Base-by-base conservation (phyloP, 2,888 invertebrate genomes). In the Thecophora atra region DNA sequence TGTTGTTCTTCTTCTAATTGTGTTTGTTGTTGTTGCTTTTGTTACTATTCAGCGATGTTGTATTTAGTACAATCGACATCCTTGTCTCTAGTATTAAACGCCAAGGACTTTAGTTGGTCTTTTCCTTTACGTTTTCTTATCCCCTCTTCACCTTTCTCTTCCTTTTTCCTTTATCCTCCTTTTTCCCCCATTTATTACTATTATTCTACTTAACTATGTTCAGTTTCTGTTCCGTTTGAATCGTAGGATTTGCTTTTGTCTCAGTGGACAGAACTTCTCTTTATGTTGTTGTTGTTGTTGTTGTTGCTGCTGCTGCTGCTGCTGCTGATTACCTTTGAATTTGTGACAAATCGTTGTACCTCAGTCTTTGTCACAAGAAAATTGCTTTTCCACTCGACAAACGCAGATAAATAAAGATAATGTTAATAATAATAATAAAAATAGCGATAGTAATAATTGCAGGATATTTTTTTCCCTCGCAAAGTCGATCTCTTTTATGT, bases 311-410 rank as follows among this genome's bases (percentile, higher is more conserved):
- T 37, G 37, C 37, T 37, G 37, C 37, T 37, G 37, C 37, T 37
- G 37, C 37, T 2, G 7, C 7, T 37, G 37, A 37, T 37, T 37
- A 37, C 37, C 37, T 37, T 37, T 71, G 70, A 51, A 51, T 67
- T 71, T 73, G 52, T 73, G 74, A 76, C 74, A 76, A 76, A 76
- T 76, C 62, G 73, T 69, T 71, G 72, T 72, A 63, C 54, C 72
- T 72, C 65, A 64, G 72, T 71, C 74, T 73, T 73, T 73, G 73
- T 71, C 70, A 63, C 52, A 70, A 60, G 77, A 74, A 78, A 79
- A 78, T 47, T 64, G 47, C 64, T 42, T 44, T 64, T 44, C 44
- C 24, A 64, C 47, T 47, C 19, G 44, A 64, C 19, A 47, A 44
- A 64, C n/a, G 15, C 19, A 64, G 64, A 64, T 44, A 64, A 64